phyloP scores from a whole-genome alignment of 2,797 vertebrate species.

The Pempheris klunzingeri region DNA sequence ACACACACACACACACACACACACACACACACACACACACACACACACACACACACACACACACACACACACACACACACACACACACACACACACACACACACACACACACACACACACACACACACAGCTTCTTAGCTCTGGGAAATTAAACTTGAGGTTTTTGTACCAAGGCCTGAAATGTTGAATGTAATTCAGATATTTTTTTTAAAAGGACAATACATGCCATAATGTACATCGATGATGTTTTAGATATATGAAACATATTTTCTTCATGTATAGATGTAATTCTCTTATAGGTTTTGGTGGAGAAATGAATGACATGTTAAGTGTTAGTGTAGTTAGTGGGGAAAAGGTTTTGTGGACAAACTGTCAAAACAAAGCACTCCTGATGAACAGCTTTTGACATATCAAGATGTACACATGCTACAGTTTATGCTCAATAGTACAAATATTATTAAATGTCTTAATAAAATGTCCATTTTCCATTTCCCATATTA shows the following conservation, averaged over 20 bases:
- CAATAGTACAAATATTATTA: constrained; percentile 43
- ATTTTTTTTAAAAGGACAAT: constrained; percentile 78
- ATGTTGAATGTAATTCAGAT: constrained; percentile 85
- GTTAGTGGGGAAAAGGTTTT: constrained; percentile 70
- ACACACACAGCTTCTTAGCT: constrained; percentile 64
- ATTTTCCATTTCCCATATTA: constrained; percentile 35
- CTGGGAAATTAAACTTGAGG: constrained; percentile 73
- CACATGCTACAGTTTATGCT: constrained; percentile 47
- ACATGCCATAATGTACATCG: constrained; percentile 81
- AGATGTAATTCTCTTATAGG: constrained; percentile 79
- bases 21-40: constrained; percentile 40
- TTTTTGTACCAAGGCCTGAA: constrained; percentile 79
- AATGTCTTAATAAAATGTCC: constrained; percentile 73
- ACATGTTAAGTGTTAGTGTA: constrained; percentile 81
- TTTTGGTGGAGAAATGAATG: constrained; percentile 78
- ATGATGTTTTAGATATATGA: constrained; percentile 82
- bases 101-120: constrained; percentile 41
- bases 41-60: constrained; percentile 30
- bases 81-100: constrained; percentile 15
- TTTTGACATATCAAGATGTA: constrained; percentile 55
- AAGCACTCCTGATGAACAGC: constrained; percentile 74
- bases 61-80: too few relatives aligned
- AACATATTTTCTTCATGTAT: constrained; percentile 83
- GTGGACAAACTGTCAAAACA: constrained; percentile 63
- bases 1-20: constrained; percentile 18